These are phyloP conservation scores for Orthonevra nobilis DNA, from an alignment of 2,888 invertebrate genomes.

Conservation along the genomic window DNA sequence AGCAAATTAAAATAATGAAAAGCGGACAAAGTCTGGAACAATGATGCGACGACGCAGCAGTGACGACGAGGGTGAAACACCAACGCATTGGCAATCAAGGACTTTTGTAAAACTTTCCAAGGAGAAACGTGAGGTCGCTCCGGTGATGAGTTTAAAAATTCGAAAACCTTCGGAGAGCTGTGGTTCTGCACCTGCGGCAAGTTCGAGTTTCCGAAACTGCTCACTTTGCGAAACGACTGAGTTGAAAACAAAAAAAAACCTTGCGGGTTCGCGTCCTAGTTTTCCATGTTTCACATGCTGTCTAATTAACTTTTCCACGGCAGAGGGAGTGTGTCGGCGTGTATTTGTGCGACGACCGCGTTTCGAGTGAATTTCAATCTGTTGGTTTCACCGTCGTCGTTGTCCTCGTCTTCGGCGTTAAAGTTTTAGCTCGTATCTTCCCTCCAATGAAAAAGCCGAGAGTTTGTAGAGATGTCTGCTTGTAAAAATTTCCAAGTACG, in stretches of 20 bases:
- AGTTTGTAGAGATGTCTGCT: background rate
- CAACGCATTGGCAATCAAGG: constrained; percentile 6
- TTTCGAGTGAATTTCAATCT: constrained; percentile 26
- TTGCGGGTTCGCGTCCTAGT: constrained; percentile 38
- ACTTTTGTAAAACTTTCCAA: constrained; percentile 5
- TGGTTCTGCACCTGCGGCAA: background rate
- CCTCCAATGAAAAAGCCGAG: background rate
- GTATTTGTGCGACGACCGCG: constrained; percentile 14
- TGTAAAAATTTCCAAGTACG: constrained; percentile 28
- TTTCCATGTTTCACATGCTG: constrained; percentile 51
- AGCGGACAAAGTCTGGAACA: background rate
- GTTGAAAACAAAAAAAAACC: background rate
- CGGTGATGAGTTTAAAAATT: too few species aligned
- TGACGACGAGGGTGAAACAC: background rate
- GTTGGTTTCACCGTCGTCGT: too few species aligned
- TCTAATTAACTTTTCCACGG: constrained; percentile 61
- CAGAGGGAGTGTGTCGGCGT: background rate
- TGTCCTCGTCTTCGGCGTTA: too few species aligned
- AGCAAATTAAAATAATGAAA: too few species aligned
- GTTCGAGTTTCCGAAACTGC: background rate
- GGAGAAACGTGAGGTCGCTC: too few species aligned
- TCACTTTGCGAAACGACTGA: background rate
- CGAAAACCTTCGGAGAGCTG: background rate
- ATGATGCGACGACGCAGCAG: background rate
- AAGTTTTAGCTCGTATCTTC: constrained; percentile 6